Percentiles rank a stretch among this genome's conserved stretches.
Evolutionary conservation across 2,888 invertebrate species (phyloP).

Genomic region (Saturnia pavonia): DNA sequence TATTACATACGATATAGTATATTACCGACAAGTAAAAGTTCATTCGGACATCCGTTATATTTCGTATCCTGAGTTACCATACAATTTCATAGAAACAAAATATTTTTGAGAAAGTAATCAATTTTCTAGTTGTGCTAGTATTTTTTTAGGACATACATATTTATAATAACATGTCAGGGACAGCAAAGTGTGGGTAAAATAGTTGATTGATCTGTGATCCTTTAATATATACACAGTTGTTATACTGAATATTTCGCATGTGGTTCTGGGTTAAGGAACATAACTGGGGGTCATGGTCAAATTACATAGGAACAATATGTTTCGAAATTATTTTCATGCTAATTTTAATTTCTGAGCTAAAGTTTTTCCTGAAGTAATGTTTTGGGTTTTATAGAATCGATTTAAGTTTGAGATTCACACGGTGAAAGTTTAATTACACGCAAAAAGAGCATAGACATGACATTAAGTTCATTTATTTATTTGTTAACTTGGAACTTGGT

Average conservation of each 20-base stretch:
- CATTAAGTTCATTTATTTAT: background rate
- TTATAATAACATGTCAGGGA: no score
- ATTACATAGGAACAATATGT: slow-evolving; percentile 1
- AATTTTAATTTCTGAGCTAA: background rate
- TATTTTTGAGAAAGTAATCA: no score
- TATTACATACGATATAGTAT: no score
- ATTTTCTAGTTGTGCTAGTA: no score
- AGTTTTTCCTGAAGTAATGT: background rate
- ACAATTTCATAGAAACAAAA: no score
- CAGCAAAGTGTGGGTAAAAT: no score
- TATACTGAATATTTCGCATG: slow-evolving; percentile 7
- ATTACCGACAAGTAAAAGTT: no score
- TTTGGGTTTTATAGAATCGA: background rate
- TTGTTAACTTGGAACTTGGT: slow-evolving; percentile 26
- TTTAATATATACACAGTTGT: background rate
- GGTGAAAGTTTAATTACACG: background rate
- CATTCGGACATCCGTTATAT: no score
- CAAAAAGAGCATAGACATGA: background rate
- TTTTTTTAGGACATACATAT: no score
- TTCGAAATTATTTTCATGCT: slow-evolving; percentile 5
- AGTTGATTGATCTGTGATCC: no score
- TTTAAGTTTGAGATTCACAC: background rate
- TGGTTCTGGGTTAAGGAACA: slow-evolving; percentile 6
- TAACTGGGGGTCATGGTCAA: slow-evolving; percentile 8
- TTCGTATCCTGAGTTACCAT: no score